phyloP scores from a whole-genome alignment of 2,888 invertebrate species.

The Diarsia brunnea region DNA sequence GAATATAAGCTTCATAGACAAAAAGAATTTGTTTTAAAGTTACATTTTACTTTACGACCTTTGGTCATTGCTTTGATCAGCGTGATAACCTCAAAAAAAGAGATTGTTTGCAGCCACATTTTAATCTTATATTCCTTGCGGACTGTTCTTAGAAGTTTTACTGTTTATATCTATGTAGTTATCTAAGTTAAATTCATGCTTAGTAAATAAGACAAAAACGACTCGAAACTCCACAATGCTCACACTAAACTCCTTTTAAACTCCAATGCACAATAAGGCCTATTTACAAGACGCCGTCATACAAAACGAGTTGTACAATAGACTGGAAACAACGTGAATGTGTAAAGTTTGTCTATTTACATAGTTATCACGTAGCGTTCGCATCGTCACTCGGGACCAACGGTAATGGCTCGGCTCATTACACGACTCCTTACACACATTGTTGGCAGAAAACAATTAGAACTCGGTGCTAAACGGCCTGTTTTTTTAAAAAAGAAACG shows the following conservation, averaged over 20 bases:
- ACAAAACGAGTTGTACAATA: slow-evolving; percentile 45
- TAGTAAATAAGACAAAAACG: neutral
- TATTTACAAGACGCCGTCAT: slow-evolving; percentile 37
- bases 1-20: slow-evolving; percentile 4
- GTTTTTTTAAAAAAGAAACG: slow-evolving; percentile 7
- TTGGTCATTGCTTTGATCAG: neutral
- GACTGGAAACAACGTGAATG: slow-evolving; percentile 68
- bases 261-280: slow-evolving; percentile 1
- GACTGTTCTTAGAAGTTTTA: neutral
- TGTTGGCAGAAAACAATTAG: slow-evolving; percentile 42
- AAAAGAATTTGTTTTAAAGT: slow-evolving; percentile 11
- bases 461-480: slow-evolving; percentile 11
- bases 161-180: neutral
- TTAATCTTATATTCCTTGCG: neutral
- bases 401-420: slow-evolving; percentile 75
- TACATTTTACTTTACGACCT: neutral
- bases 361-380: slow-evolving; percentile 64
- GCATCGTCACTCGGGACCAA: slow-evolving; percentile 60
- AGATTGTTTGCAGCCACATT: neutral
- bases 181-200: neutral
- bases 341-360: slow-evolving; percentile 69
- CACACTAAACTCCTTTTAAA: slow-evolving; percentile 3
- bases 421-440: slow-evolving; percentile 63
- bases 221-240: neutral
- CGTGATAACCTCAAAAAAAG: neutral